Evolutionary conservation across 1,140 invertebrate species (phyloP).

Genomic region (Halesus radiatus): DNA sequence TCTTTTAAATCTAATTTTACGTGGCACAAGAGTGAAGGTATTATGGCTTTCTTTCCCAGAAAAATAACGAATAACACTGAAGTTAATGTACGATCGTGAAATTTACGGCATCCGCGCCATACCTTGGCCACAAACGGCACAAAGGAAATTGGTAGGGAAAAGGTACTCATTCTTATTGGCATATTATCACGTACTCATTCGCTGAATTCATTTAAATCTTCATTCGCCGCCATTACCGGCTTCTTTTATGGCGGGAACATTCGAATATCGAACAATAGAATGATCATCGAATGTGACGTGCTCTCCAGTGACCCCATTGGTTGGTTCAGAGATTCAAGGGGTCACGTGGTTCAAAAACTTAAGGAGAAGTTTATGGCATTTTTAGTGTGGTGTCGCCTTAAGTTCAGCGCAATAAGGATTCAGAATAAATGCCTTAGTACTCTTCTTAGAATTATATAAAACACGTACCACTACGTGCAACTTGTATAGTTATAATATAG

Average conservation of each 20-base stretch:
- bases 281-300: constrained; percentile 30
- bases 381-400: background rate
- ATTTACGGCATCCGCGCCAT: background rate
- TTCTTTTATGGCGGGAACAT: constrained; percentile 25
- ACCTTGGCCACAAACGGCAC: background rate
- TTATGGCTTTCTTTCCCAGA: constrained; percentile 3
- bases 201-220: constrained; percentile 32
- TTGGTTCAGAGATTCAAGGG: background rate
- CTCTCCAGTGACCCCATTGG: constrained; percentile 2
- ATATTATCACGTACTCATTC: constrained; percentile 35
- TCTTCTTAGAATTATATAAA: too few species aligned
- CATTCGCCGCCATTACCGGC: constrained; percentile 32
- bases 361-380: constrained; percentile 14
- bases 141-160: background rate
- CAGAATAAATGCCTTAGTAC: too few species aligned
- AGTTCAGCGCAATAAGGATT: background rate
- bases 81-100: background rate
- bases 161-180: constrained; percentile 7
- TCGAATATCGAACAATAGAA: constrained; percentile 36
- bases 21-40: background rate
- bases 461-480: too few species aligned
- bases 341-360: constrained; percentile 16
- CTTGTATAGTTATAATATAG: too few species aligned
- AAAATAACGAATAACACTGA: background rate
- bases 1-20: background rate